Conservation (phyloP, 2,888 invertebrate species). For the Agrotis clavis region DNA sequence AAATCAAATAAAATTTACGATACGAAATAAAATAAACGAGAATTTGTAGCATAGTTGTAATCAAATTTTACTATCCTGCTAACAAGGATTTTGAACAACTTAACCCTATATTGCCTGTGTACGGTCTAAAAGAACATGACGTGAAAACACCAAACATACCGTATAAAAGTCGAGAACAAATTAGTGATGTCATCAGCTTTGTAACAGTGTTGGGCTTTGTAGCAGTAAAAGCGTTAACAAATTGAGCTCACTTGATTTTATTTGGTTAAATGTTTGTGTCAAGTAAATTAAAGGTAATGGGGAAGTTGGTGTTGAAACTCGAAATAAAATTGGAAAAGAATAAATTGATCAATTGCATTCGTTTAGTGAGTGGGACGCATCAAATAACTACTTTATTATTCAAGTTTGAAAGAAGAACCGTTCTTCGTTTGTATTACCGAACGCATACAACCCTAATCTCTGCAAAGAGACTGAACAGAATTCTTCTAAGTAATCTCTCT, state of each 20-base stretch:
- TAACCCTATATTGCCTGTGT: background rate
- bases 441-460: too few relatives aligned
- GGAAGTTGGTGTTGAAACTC: constrained; percentile 8
- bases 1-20: too few relatives aligned
- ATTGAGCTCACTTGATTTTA: constrained; percentile 33
- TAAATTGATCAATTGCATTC: background rate
- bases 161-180: constrained; percentile 32
- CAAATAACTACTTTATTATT: background rate
- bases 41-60: too few relatives aligned
- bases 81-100: background rate
- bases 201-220: constrained; percentile 20
- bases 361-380: background rate
- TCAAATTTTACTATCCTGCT: too few relatives aligned
- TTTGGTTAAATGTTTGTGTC: constrained; percentile 26
- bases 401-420: too few relatives aligned
- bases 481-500: too few relatives aligned
- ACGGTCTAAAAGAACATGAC: constrained; percentile 6
- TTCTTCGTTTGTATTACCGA: too few relatives aligned
- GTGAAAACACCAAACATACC: background rate
- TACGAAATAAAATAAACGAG: too few relatives aligned
- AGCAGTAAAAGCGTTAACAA: constrained; percentile 32
- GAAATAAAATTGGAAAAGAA: background rate
- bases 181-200: constrained; percentile 43
- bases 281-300: constrained; percentile 6
- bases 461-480: too few relatives aligned